Evolutionary conservation across 2,113 vertebrate genomes (phyloP).

Genomic region (Ctenodactylus gundi): DNA sequence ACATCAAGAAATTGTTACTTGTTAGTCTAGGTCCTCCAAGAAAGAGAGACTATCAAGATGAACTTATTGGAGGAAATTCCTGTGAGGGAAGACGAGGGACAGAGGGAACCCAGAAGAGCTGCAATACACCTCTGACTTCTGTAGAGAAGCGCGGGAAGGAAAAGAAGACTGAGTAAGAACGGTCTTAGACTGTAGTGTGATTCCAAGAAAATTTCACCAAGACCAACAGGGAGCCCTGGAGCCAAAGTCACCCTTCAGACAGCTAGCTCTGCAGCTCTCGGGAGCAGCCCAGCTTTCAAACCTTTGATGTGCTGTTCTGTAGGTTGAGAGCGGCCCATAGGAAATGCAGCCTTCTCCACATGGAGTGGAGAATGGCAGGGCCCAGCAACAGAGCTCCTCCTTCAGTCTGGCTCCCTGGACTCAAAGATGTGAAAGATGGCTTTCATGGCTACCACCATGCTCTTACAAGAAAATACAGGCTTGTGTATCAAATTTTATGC

Average conservation of each 20-base stretch:
- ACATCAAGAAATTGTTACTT: neutral
- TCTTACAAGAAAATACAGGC: neutral
- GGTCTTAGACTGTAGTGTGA: neutral
- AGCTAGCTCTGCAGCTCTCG: neutral
- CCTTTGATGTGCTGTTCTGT: neutral
- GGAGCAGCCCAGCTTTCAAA: neutral
- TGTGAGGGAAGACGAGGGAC: neutral
- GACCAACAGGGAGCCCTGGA: neutral
- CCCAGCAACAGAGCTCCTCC: neutral
- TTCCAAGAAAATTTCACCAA: conserved; percentile 2
- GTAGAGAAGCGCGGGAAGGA: neutral
- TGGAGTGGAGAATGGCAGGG: neutral
- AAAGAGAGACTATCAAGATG: neutral
- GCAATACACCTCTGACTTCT: neutral
- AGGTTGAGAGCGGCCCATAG: neutral
- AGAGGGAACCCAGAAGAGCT: neutral
- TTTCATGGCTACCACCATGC: neutral
- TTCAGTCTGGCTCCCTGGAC: neutral
- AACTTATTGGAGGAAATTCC: neutral
- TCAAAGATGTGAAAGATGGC: neutral
- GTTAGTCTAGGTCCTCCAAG: neutral
- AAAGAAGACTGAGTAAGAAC: neutral
- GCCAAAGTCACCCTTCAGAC: neutral
- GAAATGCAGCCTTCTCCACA: neutral
- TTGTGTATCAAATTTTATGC: neutral